Evolutionary conservation across 2,113 vertebrate genomes (phyloP).

Genomic region (Elephantulus edwardii): DNA sequence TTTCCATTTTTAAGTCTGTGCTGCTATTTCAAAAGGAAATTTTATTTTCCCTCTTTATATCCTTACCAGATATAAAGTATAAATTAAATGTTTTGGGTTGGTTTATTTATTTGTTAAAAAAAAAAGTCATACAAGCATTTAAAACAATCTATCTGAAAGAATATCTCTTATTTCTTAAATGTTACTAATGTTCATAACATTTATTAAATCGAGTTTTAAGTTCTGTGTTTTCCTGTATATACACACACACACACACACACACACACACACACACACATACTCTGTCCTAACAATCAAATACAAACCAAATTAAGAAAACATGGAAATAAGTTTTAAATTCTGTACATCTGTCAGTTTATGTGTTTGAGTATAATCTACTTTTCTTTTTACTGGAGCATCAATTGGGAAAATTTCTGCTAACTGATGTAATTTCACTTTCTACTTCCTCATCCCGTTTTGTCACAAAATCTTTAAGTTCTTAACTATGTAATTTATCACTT

Average conservation of each 20-base stretch:
- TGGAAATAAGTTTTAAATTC: no score
- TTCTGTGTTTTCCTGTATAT: no score
- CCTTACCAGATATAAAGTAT: constrained; percentile 30
- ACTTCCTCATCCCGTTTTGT: no score
- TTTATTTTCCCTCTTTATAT: background rate
- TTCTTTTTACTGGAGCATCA: no score
- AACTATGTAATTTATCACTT: no score
- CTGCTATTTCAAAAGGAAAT: constrained; percentile 23
- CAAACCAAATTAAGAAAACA: background rate
- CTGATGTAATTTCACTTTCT: no score
- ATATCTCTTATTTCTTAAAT: background rate
- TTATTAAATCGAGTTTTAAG: constrained; percentile 26
- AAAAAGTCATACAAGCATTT: background rate
- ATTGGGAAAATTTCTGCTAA: no score
- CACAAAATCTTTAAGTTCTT: no score
- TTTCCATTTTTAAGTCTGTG: background rate
- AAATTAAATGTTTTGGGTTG: constrained; percentile 14
- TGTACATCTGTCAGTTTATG: no score
- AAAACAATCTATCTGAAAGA: background rate
- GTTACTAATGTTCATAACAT: background rate
- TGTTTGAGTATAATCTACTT: no score
- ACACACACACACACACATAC: background rate
- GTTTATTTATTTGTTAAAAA: constrained; percentile 14
- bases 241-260: background rate
- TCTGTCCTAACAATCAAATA: constrained; percentile 33